Evolutionary conservation across 2,888 invertebrate species (phyloP).

Genomic region (Phania funesta): DNA sequence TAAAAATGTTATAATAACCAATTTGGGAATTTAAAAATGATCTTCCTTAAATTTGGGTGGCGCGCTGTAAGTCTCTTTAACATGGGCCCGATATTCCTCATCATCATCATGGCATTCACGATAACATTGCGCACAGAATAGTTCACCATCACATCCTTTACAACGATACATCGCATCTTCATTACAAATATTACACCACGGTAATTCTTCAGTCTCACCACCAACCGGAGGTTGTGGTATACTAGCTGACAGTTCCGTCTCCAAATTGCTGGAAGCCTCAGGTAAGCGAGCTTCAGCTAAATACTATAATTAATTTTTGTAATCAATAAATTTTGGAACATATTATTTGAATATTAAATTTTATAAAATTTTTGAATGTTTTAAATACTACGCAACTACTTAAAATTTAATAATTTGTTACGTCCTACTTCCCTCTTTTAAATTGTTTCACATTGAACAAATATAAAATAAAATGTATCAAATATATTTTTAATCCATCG

Average conservation of each 20-base stretch:
- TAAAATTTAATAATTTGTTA: too few species aligned
- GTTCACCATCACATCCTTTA: constrained; percentile 88
- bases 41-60: constrained; percentile 78
- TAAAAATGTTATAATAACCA: constrained; percentile 38
- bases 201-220: constrained; percentile 83
- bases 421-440: too few species aligned
- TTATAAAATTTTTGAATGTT: not conserved
- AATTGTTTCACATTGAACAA: too few species aligned
- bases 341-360: not conserved
- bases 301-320: constrained; percentile 76
- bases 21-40: constrained; percentile 72
- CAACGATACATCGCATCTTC: constrained; percentile 88
- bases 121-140: constrained; percentile 90
- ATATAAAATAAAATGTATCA: too few species aligned
- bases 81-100: constrained; percentile 81
- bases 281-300: constrained; percentile 82
- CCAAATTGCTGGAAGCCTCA: constrained; percentile 76
- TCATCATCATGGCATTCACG: constrained; percentile 86
- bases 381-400: too few species aligned
- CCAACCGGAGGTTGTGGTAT: constrained; percentile 69
- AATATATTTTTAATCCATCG: too few species aligned
- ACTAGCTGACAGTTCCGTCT: constrained; percentile 75
- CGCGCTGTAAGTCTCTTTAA: constrained; percentile 73
- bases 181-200: constrained; percentile 93
- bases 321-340: constrained; percentile 24